These are phyloP conservation scores for Urocynchramus pylzowi DNA, from an alignment of 2,113 vertebrate genomes.

Conservation along the genomic window DNA sequence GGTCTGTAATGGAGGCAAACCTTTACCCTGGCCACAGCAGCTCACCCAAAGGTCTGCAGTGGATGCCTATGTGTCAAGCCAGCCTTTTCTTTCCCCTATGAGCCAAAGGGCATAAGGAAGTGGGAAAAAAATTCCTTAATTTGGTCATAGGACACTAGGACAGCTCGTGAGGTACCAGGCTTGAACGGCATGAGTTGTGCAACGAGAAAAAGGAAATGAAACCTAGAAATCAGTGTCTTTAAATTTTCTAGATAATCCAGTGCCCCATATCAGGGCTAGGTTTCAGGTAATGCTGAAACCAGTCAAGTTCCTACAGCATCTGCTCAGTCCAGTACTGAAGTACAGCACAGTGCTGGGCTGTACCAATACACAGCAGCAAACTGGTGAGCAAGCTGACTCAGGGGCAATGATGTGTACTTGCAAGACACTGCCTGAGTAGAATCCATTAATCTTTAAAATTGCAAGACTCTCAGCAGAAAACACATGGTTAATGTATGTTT, in stretches of 20 bases:
- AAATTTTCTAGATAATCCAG: background rate
- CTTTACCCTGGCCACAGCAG: background rate
- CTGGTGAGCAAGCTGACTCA: background rate
- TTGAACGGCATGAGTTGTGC: background rate
- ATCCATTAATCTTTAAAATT: background rate
- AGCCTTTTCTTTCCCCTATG: background rate
- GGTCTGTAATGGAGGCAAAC: background rate
- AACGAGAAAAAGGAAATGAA: background rate
- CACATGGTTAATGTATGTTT: background rate
- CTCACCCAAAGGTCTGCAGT: background rate
- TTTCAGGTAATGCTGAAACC: background rate
- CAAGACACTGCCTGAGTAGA: background rate
- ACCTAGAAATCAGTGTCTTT: background rate
- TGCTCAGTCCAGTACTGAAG: background rate
- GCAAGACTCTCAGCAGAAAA: background rate
- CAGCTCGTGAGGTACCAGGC: background rate
- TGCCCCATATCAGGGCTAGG: background rate
- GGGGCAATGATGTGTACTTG: background rate
- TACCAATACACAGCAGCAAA: background rate
- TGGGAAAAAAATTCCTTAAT: background rate
- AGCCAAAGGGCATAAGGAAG: background rate
- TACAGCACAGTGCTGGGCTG: fast-evolving
- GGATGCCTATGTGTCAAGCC: background rate
- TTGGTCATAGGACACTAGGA: background rate
- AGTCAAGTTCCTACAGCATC: background rate